Base-by-base conservation (phyloP, 2,888 invertebrate species). In the Drosophila anceps region DNA sequence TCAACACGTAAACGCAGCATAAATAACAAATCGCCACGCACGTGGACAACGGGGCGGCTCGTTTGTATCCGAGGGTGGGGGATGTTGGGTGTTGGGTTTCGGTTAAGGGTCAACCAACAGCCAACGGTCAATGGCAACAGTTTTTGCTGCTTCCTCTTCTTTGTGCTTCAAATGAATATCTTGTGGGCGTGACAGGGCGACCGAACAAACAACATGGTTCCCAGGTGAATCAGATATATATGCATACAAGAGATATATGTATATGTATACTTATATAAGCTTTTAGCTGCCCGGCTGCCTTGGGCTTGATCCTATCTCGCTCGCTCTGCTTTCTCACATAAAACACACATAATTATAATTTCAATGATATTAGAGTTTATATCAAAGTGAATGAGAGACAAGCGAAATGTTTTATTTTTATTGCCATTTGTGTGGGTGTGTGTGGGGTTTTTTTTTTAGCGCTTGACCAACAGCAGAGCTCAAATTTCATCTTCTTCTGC, bases 321-420 rank as follows among this genome's bases (percentile, higher is more conserved):
- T 46, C 4, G 33, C 41, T 20, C 27, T 9, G 64, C 53, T 31
- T 64, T 73, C 69, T 65, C 70, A 64, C 73, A 81, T 86, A 76
- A 88, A 88, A 69, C 84, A 77, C 87, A 85, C 85, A 84, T 88
- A 87, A 85, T 85, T 89, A 89, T 84, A 88, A 85, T 88, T 88
- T 85, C 84, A 85, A 87, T 85, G 87, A 75, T 80, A 87, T 88
- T 85, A 74, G 74, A 88, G 81, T 80, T 83, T 70, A 85, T 85
- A 78, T 88, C 88, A 85, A 85, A 84, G 75, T 69, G 85, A 74
- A 82, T 88, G 80, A 87, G 84, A 82, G 73, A 82, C 82, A 75
- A 69, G 69, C 67, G 53, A 79, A 73, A 68, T 76, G 64, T 31
- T 74, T 69, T 71, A 63, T 66, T 59, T 53, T 72, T 75, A 63